A percentile compares a stretch with the other conserved stretches of the same genome.
These are phyloP conservation scores for Barbus barbus DNA, from an alignment of 2,113 vertebrate genomes.

Conservation along the genomic window DNA sequence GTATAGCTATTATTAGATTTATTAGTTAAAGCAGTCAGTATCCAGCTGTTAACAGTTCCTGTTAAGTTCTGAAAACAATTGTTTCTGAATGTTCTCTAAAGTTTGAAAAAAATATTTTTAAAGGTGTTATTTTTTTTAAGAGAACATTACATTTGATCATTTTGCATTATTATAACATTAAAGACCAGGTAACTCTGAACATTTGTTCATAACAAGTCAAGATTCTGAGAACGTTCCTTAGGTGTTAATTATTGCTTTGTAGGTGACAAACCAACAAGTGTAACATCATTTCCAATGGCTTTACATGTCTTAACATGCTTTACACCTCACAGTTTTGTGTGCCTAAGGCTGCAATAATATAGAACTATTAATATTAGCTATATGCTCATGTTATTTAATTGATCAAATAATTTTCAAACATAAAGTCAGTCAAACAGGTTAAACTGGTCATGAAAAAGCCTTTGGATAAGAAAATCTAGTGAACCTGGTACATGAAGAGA, in stretches of 20 bases:
- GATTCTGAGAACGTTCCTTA: background rate
- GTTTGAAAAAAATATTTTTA: too few species aligned
- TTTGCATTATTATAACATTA: too few species aligned
- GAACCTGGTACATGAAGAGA: background rate
- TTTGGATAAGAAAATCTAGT: background rate
- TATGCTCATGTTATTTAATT: background rate
- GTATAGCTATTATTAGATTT: background rate
- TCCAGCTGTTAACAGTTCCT: background rate
- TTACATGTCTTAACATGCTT: background rate
- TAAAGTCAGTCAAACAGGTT: slow-evolving; percentile 1
- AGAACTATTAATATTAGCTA: background rate
- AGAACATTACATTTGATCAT: too few species aligned
- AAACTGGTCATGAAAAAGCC: background rate
- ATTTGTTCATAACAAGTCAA: background rate
- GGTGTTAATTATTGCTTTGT: background rate
- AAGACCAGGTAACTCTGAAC: background rate
- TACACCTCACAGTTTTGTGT: background rate
- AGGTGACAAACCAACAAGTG: background rate
- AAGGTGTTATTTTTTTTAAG: too few species aligned
- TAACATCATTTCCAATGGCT: background rate
- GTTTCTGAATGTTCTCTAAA: too few species aligned
- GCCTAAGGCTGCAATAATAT: background rate
- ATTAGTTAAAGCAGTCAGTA: background rate
- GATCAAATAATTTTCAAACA: background rate
- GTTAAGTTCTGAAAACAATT: too few species aligned